A percentile compares a stretch with the other conserved stretches of the same genome.
These are phyloP conservation scores for Ia io DNA, from an alignment of 2,113 vertebrate genomes.

Conservation along the genomic window DNA sequence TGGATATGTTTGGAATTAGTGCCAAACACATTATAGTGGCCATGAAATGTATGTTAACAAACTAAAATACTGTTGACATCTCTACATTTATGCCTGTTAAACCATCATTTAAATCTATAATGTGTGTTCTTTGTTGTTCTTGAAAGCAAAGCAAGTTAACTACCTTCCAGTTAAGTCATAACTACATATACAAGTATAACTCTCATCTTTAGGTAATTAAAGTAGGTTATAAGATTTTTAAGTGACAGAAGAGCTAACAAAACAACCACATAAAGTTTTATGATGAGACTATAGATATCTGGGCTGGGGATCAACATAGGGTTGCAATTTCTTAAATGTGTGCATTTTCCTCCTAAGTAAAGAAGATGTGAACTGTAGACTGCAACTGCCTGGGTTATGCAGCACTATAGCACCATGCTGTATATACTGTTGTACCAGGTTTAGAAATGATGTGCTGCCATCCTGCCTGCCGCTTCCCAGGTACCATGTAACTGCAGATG, in stretches of 20 bases:
- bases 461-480: constrained; percentile 45
- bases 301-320: background rate
- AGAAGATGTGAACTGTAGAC: background rate
- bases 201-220: background rate
- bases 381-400: background rate
- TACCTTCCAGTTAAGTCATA: background rate
- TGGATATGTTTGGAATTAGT: constrained; percentile 87
- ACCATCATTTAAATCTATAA: background rate
- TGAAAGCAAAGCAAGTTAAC: constrained; percentile 11
- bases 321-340: background rate
- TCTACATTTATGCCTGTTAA: background rate
- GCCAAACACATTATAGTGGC: constrained; percentile 84
- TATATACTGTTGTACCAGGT: background rate
- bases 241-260: background rate
- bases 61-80: constrained; percentile 66
- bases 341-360: background rate
- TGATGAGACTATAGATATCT: background rate
- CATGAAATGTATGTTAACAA: constrained; percentile 84
- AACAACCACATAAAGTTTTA: background rate
- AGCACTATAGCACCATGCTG: background rate
- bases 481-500: background rate
- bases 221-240: background rate
- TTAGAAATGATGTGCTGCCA: background rate
- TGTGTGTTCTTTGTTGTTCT: background rate
- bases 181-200: background rate